Evolutionary conservation across 2,113 vertebrate species (phyloP).

Genomic region (Cichladusa arquata): DNA sequence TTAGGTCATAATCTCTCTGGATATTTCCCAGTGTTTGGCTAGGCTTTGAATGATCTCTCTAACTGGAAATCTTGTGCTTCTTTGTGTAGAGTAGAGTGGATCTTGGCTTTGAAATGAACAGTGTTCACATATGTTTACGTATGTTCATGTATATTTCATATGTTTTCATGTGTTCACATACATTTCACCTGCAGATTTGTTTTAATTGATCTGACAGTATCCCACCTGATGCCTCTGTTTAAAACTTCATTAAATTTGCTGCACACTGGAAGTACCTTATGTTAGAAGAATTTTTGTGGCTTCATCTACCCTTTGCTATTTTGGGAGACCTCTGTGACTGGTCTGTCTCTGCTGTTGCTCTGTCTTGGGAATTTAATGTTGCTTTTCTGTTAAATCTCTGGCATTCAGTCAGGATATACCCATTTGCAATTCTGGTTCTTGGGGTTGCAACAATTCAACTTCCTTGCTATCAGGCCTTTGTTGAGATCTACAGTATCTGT

Average conservation of each 20-base stretch:
- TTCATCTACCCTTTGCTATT: not conserved
- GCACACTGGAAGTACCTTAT: not conserved
- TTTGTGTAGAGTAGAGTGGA: not conserved
- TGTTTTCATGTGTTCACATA: not conserved
- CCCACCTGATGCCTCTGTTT: not conserved
- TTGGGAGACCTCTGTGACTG: not conserved
- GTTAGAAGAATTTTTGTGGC: not conserved
- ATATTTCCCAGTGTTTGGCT: not conserved
- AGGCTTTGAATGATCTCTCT: not conserved
- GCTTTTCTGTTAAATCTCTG: not conserved
- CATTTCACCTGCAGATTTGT: not conserved
- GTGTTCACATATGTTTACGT: not conserved
- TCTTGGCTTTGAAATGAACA: not conserved
- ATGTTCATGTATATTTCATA: not conserved
- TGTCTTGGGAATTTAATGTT: not conserved
- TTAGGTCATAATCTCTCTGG: conserved; percentile 14
- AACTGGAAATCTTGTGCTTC: not conserved
- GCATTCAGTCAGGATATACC: not conserved
- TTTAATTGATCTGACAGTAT: not conserved
- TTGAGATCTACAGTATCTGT: not conserved
- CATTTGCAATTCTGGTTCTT: not conserved
- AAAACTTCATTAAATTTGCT: not conserved
- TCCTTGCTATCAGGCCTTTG: not conserved
- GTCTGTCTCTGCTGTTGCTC: not conserved
- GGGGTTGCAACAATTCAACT: not conserved